Percentiles rank a stretch among this genome's conserved stretches.
Conservation (phyloP, 2,797 vertebrate species). For the Leptodactylus fallax region DNA sequence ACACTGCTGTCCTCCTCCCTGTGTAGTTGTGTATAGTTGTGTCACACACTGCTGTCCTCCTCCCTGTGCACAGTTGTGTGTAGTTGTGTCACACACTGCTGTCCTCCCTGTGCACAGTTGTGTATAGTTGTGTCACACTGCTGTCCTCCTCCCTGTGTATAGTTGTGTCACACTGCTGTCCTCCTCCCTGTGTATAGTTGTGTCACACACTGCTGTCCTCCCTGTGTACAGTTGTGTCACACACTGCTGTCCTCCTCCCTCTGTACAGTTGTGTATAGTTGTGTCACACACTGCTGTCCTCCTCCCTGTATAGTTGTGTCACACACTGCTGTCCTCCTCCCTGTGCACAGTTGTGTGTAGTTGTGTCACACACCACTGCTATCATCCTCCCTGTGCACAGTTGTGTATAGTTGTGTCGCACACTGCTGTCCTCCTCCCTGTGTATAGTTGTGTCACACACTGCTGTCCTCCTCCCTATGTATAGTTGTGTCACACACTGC, state of each 20-base stretch:
- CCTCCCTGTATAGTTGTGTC: background rate
- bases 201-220: background rate
- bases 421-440: too few species aligned
- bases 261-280: background rate
- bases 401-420: too few species aligned
- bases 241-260: background rate
- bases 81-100: too few species aligned
- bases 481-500: background rate
- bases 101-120: too few species aligned
- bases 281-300: background rate
- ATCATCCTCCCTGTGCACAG: too few species aligned
- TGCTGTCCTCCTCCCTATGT: background rate
- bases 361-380: background rate
- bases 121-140: too few species aligned
- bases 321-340: background rate
- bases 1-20: too few species aligned
- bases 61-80: too few species aligned
- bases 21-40: too few species aligned
- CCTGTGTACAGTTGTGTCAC: background rate
- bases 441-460: background rate
- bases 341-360: background rate
- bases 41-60: too few species aligned
- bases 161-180: too few species aligned
- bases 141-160: background rate
- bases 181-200: background rate